Evolutionary conservation across 2,888 invertebrate species (phyloP).

Genomic region (Diplazon laetatorius): DNA sequence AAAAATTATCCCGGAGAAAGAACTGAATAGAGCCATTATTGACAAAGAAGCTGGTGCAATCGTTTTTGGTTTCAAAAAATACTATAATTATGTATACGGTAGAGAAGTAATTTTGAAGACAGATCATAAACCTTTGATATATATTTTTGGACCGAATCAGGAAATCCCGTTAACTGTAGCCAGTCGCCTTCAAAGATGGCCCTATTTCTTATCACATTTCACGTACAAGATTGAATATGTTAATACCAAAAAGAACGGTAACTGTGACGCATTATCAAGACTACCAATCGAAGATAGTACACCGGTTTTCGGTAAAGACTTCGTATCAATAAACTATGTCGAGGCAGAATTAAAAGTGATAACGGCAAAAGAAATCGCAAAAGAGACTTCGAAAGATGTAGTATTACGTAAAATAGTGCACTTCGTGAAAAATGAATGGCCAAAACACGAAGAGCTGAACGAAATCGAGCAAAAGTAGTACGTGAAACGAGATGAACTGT

Average conservation of each 20-base stretch:
- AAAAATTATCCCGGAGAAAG: constrained; percentile 40
- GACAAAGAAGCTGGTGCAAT: constrained; percentile 61
- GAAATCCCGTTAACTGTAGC: constrained; percentile 13
- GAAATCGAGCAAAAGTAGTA: constrained; percentile 34
- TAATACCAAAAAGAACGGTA: constrained; percentile 44
- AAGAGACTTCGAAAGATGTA: neutral
- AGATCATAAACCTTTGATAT: constrained; percentile 16
- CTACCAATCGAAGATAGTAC: constrained; percentile 16
- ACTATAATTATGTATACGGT: constrained; percentile 34
- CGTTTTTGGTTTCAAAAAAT: constrained; percentile 59
- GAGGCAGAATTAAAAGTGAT: neutral
- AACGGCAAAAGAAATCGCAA: neutral
- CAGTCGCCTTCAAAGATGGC: constrained; percentile 7
- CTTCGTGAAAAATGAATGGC: constrained; percentile 43
- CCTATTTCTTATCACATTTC: constrained; percentile 16
- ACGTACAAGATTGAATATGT: constrained; percentile 22
- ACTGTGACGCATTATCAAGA: constrained; percentile 48
- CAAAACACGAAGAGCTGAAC: constrained; percentile 27
- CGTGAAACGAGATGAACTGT: constrained; percentile 42
- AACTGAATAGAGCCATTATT: constrained; percentile 43
- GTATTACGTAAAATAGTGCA: constrained; percentile 36
- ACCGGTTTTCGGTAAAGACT: neutral
- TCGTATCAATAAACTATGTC: neutral
- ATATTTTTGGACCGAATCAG: constrained; percentile 7
- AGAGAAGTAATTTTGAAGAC: neutral